Evolutionary conservation across 2,113 vertebrate genomes (phyloP).

Genomic region (Triplophysa rosa): DNA sequence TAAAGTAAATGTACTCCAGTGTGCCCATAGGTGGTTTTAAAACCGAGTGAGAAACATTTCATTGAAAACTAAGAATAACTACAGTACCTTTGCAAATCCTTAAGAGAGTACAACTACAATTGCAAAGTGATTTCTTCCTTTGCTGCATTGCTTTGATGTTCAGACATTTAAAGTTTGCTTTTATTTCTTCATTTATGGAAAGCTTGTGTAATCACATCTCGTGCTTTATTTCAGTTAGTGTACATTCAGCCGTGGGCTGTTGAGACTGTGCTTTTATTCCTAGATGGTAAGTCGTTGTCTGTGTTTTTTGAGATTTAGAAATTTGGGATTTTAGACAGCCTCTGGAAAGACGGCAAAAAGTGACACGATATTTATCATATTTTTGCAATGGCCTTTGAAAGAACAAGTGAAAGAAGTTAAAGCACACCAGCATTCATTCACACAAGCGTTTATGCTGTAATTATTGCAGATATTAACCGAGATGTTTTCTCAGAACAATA

Average conservation of each 20-base stretch:
- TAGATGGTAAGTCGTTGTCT: neutral
- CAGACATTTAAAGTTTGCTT: slow-evolving; percentile 19
- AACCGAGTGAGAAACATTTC: neutral
- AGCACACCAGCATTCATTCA: too few species aligned
- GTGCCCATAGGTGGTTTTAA: neutral
- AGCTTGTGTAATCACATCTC: slow-evolving; percentile 30
- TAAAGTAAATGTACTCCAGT: neutral
- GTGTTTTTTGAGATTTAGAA: slow-evolving; percentile 8
- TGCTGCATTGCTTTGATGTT: slow-evolving; percentile 38
- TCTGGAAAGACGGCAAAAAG: neutral
- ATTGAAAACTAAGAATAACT: slow-evolving; percentile 42
- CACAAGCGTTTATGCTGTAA: too few species aligned
- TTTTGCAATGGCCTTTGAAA: too few species aligned
- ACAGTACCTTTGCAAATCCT: slow-evolving; percentile 11
- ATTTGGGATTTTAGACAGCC: slow-evolving; percentile 16
- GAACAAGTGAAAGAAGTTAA: too few species aligned
- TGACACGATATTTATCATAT: too few species aligned
- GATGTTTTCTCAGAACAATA: too few species aligned
- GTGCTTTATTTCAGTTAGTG: neutral
- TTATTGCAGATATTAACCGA: too few species aligned
- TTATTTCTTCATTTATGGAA: slow-evolving; percentile 29
- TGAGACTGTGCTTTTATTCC: neutral
- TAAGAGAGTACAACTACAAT: slow-evolving; percentile 35
- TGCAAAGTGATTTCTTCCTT: slow-evolving; percentile 35
- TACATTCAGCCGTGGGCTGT: slow-evolving; percentile 10